Evolutionary conservation across 2,888 invertebrate species (phyloP).

Genomic region (Cenopis cana): DNA sequence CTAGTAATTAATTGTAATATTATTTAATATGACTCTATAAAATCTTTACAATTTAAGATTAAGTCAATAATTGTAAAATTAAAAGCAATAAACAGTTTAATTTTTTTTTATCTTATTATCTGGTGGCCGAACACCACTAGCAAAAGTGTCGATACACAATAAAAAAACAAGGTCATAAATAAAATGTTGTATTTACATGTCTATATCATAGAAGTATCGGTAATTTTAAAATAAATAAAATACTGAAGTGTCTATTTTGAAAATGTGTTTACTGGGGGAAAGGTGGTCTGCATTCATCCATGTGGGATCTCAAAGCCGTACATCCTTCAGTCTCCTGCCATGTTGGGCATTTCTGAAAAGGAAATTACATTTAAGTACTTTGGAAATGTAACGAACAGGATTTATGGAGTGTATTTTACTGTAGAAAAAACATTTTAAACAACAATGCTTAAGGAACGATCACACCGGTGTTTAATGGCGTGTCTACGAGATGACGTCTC

Average conservation of each 20-base stretch:
- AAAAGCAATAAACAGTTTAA: too few species aligned
- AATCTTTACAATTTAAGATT: too few species aligned
- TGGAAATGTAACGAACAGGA: neutral
- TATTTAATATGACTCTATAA: too few species aligned
- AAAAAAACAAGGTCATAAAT: neutral
- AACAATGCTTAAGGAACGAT: too few species aligned
- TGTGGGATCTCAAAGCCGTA: conserved; percentile 57
- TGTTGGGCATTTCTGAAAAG: conserved; percentile 69
- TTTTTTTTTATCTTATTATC: too few species aligned
- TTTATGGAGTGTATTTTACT: neutral
- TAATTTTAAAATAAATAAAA: conserved; percentile 7
- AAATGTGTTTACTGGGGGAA: conserved; percentile 43
- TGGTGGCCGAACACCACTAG: too few species aligned
- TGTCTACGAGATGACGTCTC: too few species aligned
- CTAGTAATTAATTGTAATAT: too few species aligned
- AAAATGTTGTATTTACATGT: conserved; percentile 35
- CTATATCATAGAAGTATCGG: neutral
- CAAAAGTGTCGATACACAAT: too few species aligned
- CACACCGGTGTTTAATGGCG: too few species aligned
- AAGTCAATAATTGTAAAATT: too few species aligned
- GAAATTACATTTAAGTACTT: neutral
- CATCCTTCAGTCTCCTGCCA: conserved; percentile 62
- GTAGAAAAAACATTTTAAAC: too few species aligned
- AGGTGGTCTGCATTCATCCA: conserved; percentile 60
- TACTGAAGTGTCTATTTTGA: conserved; percentile 3